These are phyloP conservation scores for Pseudopleuronectes americanus DNA, from an alignment of 2,797 vertebrate genomes.

Conservation along the genomic window DNA sequence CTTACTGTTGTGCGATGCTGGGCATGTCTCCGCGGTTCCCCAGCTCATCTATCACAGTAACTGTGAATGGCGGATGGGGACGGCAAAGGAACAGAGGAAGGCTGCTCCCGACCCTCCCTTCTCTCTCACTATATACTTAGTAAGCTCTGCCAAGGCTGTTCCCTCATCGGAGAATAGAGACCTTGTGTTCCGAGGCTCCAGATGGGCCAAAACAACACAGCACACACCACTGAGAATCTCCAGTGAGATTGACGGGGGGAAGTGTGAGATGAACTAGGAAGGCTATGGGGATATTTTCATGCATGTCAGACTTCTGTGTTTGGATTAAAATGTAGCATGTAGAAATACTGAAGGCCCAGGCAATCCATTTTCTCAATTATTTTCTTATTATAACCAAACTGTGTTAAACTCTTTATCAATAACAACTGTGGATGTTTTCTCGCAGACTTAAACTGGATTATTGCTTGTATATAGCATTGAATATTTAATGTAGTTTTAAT, in stretches of 20 bases:
- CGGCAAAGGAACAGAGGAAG: conserved; percentile 64
- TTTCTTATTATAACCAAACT: not conserved
- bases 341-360: conserved; percentile 6
- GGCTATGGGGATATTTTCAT: conserved; percentile 18
- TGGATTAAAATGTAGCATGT: conserved; percentile 9
- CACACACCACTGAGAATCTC: conserved; percentile 53
- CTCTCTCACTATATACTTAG: conserved; percentile 71
- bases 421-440: not conserved
- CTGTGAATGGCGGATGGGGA: conserved; percentile 76
- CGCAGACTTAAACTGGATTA: not conserved
- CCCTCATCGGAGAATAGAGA: conserved; percentile 77
- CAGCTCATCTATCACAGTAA: conserved; percentile 84
- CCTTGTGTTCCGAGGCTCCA: conserved; percentile 78
- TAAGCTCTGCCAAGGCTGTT: conserved; percentile 74
- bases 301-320: not conserved
- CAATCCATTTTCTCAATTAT: not conserved
- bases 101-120: conserved; percentile 56
- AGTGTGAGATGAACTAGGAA: conserved; percentile 6
- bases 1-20: conserved; percentile 75
- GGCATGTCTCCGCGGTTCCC: conserved; percentile 71
- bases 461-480: not conserved
- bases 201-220: conserved; percentile 76
- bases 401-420: not conserved
- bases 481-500: conserved; percentile 29
- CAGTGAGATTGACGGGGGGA: conserved; percentile 34